These are phyloP conservation scores for Caenorhabditis imperialis DNA, from an alignment of 2,888 invertebrate genomes.

Conservation along the genomic window DNA sequence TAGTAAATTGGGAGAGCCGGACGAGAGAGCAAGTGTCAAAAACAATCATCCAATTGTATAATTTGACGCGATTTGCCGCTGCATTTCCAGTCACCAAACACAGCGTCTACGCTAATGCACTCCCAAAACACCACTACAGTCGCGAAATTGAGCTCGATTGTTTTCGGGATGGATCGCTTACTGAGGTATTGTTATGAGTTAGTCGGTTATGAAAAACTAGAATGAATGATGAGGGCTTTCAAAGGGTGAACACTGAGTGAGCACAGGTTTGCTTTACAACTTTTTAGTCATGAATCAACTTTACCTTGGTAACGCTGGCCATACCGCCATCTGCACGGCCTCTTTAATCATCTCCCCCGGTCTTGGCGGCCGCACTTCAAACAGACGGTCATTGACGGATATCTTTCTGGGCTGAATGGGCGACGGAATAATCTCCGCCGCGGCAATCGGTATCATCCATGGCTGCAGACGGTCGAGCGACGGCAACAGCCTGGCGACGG, in stretches of 20 bases:
- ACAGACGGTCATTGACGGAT: conserved; percentile 55
- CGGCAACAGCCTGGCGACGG: conserved; percentile 54
- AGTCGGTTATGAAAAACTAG: no score
- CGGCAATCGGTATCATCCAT: conserved; percentile 73
- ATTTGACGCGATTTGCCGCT: conserved; percentile 57
- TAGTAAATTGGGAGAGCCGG: conserved; percentile 45
- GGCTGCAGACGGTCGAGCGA: conserved; percentile 66
- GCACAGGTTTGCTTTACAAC: no score
- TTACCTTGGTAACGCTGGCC: conserved; percentile 71
- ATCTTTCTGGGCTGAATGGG: conserved; percentile 67
- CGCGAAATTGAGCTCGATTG: conserved; percentile 26
- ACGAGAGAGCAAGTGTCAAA: conserved; percentile 57
- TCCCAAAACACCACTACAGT: conserved; percentile 28
- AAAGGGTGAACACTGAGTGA: no score
- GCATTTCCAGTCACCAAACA: conserved; percentile 27
- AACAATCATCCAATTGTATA: conserved; percentile 66
- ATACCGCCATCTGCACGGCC: conserved; percentile 68
- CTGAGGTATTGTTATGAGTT: no score
- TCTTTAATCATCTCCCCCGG: conserved; percentile 67
- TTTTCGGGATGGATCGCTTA: no score
- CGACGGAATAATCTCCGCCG: conserved; percentile 63
- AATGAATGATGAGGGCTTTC: not conserved
- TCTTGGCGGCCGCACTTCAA: conserved; percentile 59
- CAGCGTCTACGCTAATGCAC: conserved; percentile 31
- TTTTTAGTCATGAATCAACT: no score